These are phyloP conservation scores for Mandrillus leucophaeus DNA, from an alignment of 2,113 vertebrate species.

Conservation along the genomic window DNA sequence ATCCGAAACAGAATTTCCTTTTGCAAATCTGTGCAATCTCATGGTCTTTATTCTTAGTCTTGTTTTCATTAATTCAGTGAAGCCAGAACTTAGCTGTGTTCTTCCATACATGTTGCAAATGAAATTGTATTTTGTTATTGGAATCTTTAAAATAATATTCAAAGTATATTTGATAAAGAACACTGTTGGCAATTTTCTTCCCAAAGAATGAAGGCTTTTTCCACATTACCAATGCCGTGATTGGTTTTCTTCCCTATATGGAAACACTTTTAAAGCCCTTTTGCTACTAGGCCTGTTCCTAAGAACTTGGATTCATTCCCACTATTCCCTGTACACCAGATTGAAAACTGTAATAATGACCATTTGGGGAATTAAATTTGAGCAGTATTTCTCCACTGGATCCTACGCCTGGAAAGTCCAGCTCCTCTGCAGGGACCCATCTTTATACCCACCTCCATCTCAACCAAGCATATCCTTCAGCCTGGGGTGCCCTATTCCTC, in stretches of 20 bases:
- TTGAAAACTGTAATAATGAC: not conserved
- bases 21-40: not conserved
- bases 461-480: not conserved
- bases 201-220: not conserved
- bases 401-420: not conserved
- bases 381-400: not conserved
- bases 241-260: conserved; percentile 7
- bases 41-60: not conserved
- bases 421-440: too few species aligned
- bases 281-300: not conserved
- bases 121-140: not conserved
- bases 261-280: conserved; percentile 7
- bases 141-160: not conserved
- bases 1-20: conserved; percentile 34
- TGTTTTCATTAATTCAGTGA: not conserved
- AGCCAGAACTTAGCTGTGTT: not conserved
- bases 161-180: not conserved
- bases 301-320: not conserved
- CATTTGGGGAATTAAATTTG: not conserved
- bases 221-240: not conserved
- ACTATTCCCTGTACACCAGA: not conserved
- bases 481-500: not conserved
- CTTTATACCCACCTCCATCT: not conserved
- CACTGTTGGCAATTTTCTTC: not conserved
- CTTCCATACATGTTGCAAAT: not conserved